A percentile compares a stretch with the other conserved stretches of the same genome.
These are phyloP conservation scores for Alosa alosa DNA, from an alignment of 2,113 vertebrate genomes.

Conservation along the genomic window DNA sequence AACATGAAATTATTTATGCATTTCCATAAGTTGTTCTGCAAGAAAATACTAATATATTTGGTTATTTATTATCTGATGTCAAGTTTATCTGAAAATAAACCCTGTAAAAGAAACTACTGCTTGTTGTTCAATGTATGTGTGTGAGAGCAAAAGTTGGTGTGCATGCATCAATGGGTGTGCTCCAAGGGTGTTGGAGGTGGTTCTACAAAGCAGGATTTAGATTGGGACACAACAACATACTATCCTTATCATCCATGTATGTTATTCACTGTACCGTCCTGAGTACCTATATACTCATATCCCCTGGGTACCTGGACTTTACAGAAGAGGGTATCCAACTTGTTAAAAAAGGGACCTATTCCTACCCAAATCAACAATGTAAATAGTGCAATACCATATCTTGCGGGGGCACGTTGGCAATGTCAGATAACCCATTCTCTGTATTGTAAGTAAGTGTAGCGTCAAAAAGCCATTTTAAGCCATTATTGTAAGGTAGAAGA, in stretches of 20 bases:
- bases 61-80: constrained; percentile 31
- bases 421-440: no score
- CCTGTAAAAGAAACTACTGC: background rate
- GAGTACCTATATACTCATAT: no score
- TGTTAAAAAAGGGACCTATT: no score
- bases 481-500: no score
- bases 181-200: background rate
- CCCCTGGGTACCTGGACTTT: no score
- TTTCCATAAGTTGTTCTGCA: constrained; percentile 14
- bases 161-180: background rate
- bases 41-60: constrained; percentile 29
- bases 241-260: background rate
- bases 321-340: no score
- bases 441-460: no score
- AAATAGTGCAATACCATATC: no score
- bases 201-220: background rate
- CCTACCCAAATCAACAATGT: no score
- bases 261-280: no score
- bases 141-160: background rate
- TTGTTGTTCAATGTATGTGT: background rate
- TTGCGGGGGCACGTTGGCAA: no score
- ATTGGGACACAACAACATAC: background rate
- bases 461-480: no score
- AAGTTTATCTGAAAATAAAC: constrained; percentile 31
- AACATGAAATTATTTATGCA: constrained; percentile 27